Percentiles rank a stretch among this genome's conserved stretches.
These are phyloP conservation scores for Thinocorus orbignyianus DNA, from an alignment of 2,113 vertebrate species.

Conservation along the genomic window DNA sequence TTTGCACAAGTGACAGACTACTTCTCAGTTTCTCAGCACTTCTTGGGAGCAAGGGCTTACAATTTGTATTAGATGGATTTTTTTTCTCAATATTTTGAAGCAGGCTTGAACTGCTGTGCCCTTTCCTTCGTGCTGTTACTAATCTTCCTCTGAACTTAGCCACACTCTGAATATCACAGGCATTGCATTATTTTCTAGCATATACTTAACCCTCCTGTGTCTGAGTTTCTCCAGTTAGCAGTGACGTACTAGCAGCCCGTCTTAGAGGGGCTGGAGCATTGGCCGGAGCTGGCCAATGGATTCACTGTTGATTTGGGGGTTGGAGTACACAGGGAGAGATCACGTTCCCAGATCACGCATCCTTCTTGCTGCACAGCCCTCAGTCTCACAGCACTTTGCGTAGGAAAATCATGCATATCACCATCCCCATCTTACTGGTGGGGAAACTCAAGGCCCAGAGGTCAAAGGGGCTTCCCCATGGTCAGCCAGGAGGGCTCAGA, in stretches of 20 bases:
- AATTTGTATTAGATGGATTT: neutral
- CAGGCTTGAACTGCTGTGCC: neutral
- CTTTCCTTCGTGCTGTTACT: neutral
- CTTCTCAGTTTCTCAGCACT: neutral
- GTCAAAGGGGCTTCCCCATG: neutral
- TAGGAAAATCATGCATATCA: neutral
- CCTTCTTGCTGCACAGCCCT: rapidly evolving
- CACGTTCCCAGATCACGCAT: rapidly evolving
- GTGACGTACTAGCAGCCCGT: neutral
- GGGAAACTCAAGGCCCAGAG: neutral
- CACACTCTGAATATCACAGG: neutral
- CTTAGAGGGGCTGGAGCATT: neutral
- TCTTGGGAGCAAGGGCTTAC: neutral
- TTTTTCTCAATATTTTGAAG: neutral
- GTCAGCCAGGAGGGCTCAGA: neutral
- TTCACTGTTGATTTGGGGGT: neutral
- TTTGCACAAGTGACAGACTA: neutral
- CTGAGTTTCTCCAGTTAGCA: neutral
- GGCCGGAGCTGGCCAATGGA: neutral
- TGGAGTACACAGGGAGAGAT: neutral
- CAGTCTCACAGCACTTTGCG: neutral
- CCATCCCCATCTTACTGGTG: neutral
- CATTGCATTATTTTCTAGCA: neutral
- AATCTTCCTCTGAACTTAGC: neutral
- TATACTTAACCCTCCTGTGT: neutral